These are phyloP conservation scores for Tragelaphus imberbis DNA, from an alignment of 2,113 vertebrate genomes.

Conservation along the genomic window DNA sequence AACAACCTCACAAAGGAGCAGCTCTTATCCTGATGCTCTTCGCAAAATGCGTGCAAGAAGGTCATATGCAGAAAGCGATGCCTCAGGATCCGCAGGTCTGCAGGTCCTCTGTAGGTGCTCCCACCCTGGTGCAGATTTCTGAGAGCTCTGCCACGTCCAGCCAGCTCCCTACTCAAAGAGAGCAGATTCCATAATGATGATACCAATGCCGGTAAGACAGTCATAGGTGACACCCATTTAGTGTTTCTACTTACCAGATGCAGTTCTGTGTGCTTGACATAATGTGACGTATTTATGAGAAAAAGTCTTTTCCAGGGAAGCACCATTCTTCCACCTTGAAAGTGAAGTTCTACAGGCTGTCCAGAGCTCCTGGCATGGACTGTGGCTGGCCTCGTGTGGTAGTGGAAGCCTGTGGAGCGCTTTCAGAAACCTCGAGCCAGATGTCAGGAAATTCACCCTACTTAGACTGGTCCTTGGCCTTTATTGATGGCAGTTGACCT, in stretches of 20 bases:
- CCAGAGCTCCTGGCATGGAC: neutral
- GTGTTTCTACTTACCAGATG: rapidly evolving
- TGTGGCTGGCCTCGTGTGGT: neutral
- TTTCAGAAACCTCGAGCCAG: neutral
- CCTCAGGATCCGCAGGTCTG: rapidly evolving
- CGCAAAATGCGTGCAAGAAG: neutral
- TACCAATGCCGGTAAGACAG: neutral
- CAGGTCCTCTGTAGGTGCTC: neutral
- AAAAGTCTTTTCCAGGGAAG: neutral
- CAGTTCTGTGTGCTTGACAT: neutral
- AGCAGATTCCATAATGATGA: neutral
- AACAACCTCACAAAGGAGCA: neutral
- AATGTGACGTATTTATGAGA: neutral
- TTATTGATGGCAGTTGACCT: neutral
- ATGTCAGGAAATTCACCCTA: neutral
- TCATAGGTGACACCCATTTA: neutral
- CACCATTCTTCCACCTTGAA: neutral
- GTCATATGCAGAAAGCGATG: rapidly evolving
- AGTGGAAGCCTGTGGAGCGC: neutral
- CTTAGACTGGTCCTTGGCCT: neutral
- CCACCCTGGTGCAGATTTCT: neutral
- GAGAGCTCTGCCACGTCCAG: neutral
- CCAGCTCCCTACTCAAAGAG: neutral
- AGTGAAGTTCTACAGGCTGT: neutral
- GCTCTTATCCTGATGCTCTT: neutral